Percentiles rank a stretch among this genome's conserved stretches.
Conservation (phyloP, 2,113 vertebrate species). For the Anthoscopus minutus region DNA sequence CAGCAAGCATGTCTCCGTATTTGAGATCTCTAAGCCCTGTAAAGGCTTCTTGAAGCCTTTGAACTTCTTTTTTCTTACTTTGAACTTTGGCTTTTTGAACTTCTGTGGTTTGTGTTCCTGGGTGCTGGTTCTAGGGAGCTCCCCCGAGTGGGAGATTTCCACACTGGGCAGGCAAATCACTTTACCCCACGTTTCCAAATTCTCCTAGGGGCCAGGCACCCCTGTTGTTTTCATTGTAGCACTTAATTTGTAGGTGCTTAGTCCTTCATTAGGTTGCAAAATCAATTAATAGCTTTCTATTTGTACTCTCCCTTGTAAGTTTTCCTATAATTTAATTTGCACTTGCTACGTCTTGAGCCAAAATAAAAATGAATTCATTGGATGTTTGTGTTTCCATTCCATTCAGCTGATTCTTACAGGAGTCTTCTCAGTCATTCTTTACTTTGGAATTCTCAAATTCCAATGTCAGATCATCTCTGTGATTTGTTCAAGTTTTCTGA, state of each 20-base stretch:
- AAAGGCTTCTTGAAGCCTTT: no score
- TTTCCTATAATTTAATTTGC: neutral
- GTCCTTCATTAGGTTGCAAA: neutral
- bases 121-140: neutral
- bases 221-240: neutral
- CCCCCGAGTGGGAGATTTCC: rapidly evolving
- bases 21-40: neutral
- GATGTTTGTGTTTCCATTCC: neutral
- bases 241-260: neutral
- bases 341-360: neutral
- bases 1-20: neutral
- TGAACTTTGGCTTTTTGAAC: no score
- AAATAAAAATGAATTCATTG: neutral
- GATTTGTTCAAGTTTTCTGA: neutral
- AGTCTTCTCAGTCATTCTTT: neutral
- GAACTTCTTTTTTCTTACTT: no score
- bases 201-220: neutral
- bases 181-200: rapidly evolving
- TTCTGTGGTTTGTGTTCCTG: neutral
- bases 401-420: neutral
- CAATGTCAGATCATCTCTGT: neutral
- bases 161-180: neutral
- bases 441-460: neutral
- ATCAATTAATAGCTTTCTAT: neutral
- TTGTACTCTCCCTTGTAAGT: neutral